Evolutionary conservation across 2,888 invertebrate species (phyloP).

Genomic region (Acrobasis consociella): DNA sequence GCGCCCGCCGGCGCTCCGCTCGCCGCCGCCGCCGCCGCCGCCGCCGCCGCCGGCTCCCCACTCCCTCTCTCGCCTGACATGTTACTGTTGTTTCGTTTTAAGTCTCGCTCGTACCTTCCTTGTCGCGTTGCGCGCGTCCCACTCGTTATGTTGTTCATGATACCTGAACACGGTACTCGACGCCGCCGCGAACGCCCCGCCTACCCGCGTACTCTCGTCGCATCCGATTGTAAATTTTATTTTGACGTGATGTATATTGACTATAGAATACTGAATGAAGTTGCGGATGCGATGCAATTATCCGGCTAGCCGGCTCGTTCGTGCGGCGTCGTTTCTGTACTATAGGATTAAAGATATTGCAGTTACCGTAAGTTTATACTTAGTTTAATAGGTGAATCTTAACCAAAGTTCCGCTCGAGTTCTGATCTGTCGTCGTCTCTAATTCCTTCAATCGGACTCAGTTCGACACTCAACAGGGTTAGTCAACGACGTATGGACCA

Average conservation of each 20-base stretch:
- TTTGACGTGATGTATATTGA: constrained; percentile 21
- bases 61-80: constrained; percentile 33
- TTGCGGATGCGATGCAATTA: constrained; percentile 25
- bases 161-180: constrained; percentile 24
- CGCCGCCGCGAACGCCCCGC: constrained; percentile 38
- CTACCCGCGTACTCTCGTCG: constrained; percentile 33
- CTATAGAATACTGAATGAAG: constrained; percentile 21
- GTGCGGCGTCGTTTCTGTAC: constrained; percentile 37
- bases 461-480: constrained; percentile 65
- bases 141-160: constrained; percentile 8
- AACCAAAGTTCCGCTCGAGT: constrained; percentile 74
- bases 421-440: constrained; percentile 61
- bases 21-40: constrained; percentile 39
- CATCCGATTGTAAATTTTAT: constrained; percentile 20
- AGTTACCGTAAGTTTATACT: constrained; percentile 79
- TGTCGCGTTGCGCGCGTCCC: constrained; percentile 14
- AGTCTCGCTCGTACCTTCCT: constrained; percentile 21
- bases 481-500: constrained; percentile 70
- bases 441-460: constrained; percentile 55
- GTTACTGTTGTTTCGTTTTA: constrained; percentile 27
- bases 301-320: constrained; percentile 18
- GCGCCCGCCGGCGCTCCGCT: constrained; percentile 39
- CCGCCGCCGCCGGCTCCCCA: constrained; percentile 37
- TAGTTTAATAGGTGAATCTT: constrained; percentile 76
- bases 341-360: constrained; percentile 67